phyloP scores from a whole-genome alignment of 2,113 vertebrate genomes.

The Entomyzon cyanotis region DNA sequence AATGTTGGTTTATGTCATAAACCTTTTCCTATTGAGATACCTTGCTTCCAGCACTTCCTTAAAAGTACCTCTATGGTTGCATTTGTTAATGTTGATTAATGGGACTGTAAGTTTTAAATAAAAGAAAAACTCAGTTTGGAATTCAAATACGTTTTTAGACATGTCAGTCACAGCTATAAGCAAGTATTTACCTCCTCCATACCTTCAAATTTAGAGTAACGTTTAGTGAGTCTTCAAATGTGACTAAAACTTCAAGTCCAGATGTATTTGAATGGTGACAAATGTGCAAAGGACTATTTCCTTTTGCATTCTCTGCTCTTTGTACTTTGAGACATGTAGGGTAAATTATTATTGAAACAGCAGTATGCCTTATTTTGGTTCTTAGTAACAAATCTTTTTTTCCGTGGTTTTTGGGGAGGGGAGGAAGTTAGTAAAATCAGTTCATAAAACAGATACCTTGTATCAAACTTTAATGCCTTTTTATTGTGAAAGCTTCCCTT shows the following conservation, averaged over 20 bases:
- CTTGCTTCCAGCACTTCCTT: not conserved
- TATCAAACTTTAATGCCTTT: not conserved
- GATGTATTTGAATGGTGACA: not conserved
- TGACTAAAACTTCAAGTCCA: not conserved
- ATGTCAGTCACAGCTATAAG: not conserved
- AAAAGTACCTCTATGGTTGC: not conserved
- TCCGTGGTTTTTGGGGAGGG: rapidly evolving
- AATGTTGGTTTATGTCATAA: not conserved
- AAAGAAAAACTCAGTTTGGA: not conserved
- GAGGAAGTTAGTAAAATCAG: not conserved
- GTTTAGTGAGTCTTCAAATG: not conserved
- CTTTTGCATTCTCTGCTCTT: not conserved
- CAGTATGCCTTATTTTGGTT: not conserved
- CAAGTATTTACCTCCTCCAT: not conserved
- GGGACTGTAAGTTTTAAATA: not conserved
- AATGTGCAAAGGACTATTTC: not conserved
- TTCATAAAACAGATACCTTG: not conserved
- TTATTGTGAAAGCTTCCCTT: not conserved
- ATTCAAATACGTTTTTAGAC: not conserved
- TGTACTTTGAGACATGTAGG: not conserved
- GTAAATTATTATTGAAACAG: not conserved
- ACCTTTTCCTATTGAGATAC: not conserved
- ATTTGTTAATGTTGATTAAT: not conserved
- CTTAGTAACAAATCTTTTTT: not conserved
- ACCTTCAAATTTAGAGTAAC: not conserved